A percentile compares a stretch with the other conserved stretches of the same genome.
phyloP scores from a whole-genome alignment of 1,140 invertebrate species.

The Drosophila varians region DNA sequence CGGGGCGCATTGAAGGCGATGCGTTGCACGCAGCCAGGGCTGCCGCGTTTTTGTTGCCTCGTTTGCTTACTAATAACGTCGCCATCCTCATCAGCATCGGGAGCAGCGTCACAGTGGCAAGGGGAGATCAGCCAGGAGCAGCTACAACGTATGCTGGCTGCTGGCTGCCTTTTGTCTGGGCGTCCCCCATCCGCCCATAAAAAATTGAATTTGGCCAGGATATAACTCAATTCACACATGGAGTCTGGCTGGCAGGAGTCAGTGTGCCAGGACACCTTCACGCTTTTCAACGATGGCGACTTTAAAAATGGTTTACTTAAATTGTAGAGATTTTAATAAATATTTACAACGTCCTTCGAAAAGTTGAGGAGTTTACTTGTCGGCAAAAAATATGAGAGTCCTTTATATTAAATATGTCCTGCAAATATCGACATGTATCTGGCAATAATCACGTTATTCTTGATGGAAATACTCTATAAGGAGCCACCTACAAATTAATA shows the following conservation, averaged over 20 bases:
- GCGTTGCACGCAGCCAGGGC: constrained; percentile 8
- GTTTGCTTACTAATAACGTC: constrained; percentile 52
- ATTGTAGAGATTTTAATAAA: no score
- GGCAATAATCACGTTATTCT: no score
- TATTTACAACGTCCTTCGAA: no score
- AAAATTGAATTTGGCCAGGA: constrained; percentile 68
- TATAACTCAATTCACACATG: constrained; percentile 71
- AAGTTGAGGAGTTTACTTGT: background rate
- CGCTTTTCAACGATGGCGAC: background rate
- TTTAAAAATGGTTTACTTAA: background rate
- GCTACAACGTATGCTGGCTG: constrained; percentile 37
- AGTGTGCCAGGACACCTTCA: background rate
- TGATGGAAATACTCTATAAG: no score
- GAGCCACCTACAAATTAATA: no score
- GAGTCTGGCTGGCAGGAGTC: constrained; percentile 1
- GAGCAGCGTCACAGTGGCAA: constrained; percentile 7
- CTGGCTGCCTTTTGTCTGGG: constrained; percentile 30
- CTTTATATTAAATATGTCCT: no score
- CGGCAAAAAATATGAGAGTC: no score
- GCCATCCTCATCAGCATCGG: background rate
- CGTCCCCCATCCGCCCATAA: constrained; percentile 12
- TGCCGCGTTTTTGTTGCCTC: constrained; percentile 30
- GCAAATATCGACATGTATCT: no score
- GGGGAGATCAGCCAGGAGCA: constrained; percentile 11
- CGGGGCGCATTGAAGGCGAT: constrained; percentile 38